Percentiles rank a stretch among this genome's conserved stretches.
phyloP scores from a whole-genome alignment of 2,797 vertebrate species.

The Tamandua tetradactyla region DNA sequence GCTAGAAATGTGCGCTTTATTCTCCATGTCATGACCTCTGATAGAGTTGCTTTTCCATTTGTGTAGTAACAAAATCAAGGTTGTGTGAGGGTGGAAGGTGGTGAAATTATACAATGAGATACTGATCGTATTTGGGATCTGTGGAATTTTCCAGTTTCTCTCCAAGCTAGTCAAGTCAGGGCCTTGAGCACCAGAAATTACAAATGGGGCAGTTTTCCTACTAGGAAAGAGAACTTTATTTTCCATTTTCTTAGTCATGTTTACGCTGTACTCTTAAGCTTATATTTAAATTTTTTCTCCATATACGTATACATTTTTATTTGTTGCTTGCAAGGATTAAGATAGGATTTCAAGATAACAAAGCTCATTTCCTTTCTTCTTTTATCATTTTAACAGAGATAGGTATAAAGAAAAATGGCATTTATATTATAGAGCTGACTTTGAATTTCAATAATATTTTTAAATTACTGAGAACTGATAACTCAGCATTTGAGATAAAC shows the following conservation, averaged over 20 bases:
- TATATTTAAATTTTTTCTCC: conserved; percentile 44
- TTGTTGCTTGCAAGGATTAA: neutral
- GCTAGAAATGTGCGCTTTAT: neutral
- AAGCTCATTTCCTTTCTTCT: conserved; percentile 19
- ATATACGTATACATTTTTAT: conserved; percentile 12
- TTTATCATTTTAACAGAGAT: neutral
- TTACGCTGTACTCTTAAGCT: neutral
- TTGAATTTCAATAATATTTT: neutral
- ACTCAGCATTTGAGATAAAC: neutral
- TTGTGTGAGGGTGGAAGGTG: neutral
- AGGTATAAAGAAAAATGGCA: neutral
- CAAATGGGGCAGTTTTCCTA: neutral
- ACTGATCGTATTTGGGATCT: neutral
- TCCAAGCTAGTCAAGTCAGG: neutral
- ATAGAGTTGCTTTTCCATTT: neutral
- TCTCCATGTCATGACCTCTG: neutral
- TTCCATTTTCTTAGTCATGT: neutral
- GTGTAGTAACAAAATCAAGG: neutral
- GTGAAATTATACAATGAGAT: neutral
- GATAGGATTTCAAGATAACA: conserved; percentile 44
- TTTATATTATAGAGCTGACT: neutral
- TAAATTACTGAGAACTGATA: conserved; percentile 19
- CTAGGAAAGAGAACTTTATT: neutral
- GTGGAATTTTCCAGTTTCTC: neutral
- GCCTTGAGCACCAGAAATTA: conserved; percentile 13